Evolutionary conservation across 2,113 vertebrate genomes (phyloP).

Genomic region (Todiramphus chloris): DNA sequence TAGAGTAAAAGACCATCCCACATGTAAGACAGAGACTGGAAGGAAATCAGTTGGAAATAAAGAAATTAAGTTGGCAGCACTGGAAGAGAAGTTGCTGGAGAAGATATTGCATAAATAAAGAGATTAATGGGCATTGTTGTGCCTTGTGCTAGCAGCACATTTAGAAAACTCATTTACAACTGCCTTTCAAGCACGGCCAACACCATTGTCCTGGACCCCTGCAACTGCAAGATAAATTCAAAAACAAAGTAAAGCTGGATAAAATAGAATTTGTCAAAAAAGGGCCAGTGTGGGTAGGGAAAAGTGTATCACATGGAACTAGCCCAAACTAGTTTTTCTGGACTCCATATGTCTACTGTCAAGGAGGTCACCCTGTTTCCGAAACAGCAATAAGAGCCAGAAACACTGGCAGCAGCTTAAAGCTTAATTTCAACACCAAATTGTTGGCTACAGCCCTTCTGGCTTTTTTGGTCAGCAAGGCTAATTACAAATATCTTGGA

Average conservation of each 20-base stretch:
- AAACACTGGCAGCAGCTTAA: background rate
- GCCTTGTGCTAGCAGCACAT: background rate
- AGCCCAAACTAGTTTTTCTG: background rate
- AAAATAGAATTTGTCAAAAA: background rate
- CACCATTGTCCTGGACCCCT: background rate
- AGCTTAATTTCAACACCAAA: background rate
- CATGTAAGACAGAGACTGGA: background rate
- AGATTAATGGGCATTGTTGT: background rate
- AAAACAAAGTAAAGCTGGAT: background rate
- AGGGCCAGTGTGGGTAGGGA: background rate
- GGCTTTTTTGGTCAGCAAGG: background rate
- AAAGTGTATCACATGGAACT: background rate
- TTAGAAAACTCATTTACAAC: background rate
- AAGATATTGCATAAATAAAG: background rate
- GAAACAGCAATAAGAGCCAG: background rate
- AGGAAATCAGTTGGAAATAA: background rate
- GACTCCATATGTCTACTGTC: background rate
- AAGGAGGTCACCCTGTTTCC: background rate
- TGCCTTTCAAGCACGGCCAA: background rate
- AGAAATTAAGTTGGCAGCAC: background rate
- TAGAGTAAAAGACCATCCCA: background rate
- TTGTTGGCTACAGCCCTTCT: too few relatives aligned
- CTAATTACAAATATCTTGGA: background rate
- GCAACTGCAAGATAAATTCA: background rate
- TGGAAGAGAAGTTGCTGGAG: background rate